Percentiles rank a stretch among this genome's conserved stretches.
phyloP scores from a whole-genome alignment of 2,113 vertebrate species.

The Siphamia tubifer region DNA sequence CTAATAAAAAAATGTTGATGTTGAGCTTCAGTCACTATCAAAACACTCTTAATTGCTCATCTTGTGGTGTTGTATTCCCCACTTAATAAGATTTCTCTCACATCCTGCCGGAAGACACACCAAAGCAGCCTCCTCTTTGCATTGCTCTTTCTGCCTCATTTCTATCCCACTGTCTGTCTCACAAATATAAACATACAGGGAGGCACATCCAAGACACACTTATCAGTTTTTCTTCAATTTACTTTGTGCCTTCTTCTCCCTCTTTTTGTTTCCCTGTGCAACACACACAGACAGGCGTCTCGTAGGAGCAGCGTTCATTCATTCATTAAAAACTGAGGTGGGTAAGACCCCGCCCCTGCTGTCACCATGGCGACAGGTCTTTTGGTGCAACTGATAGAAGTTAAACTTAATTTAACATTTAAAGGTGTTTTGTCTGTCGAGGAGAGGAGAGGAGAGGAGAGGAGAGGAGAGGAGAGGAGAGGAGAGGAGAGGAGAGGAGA shows the following conservation, averaged over 20 bases:
- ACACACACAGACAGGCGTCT: not conserved
- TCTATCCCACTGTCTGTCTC: not conserved
- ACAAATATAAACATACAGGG: not conserved
- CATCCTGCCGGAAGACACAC: slow-evolving; percentile 39
- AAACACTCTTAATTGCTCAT: slow-evolving; percentile 51
- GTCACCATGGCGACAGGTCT: slow-evolving; percentile 39
- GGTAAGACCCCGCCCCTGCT: slow-evolving; percentile 18
- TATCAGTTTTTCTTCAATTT: not conserved
- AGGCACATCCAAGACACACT: not conserved
- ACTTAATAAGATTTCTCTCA: slow-evolving; percentile 47
- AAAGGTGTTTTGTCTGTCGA: slow-evolving; percentile 14
- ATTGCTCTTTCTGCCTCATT: slow-evolving; percentile 3
- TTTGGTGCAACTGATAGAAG: slow-evolving; percentile 3
- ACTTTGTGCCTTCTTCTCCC: not conserved
- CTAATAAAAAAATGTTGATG: not conserved
- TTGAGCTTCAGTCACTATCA: slow-evolving; percentile 19
- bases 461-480: not conserved
- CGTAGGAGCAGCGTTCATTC: slow-evolving; percentile 17
- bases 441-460: not conserved
- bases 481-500: not conserved
- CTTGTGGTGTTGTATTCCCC: slow-evolving; percentile 40
- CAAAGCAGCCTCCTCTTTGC: slow-evolving; percentile 4
- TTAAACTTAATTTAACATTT: slow-evolving; percentile 45
- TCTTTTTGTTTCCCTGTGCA: not conserved
- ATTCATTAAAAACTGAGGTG: slow-evolving; percentile 38